These are phyloP conservation scores for Eriosoma lanigerum DNA, from an alignment of 1,140 invertebrate genomes.

Conservation along the genomic window DNA sequence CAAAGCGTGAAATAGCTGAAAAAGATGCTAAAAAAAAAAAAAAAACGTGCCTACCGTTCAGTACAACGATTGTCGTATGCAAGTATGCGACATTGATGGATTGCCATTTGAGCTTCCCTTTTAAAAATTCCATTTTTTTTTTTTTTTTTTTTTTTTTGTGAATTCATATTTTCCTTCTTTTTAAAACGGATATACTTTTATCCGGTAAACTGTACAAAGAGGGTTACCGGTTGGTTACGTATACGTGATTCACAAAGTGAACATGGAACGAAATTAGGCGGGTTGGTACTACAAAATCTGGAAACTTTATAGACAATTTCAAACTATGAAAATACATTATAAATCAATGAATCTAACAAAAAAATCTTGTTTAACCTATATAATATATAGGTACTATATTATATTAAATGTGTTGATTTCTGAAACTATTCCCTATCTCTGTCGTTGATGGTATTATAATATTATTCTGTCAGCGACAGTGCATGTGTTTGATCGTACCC, in stretches of 20 bases:
- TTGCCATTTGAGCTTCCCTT: constrained; percentile 31
- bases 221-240: background rate
- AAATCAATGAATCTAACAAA: background rate
- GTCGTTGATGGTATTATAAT: no score
- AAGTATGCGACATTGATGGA: constrained; percentile 12
- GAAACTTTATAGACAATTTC: constrained; percentile 1
- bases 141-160: background rate
- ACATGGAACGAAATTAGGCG: background rate
- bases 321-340: background rate
- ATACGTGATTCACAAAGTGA: constrained; percentile 20
- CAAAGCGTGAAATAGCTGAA: constrained; percentile 37
- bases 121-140: constrained; percentile 14
- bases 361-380: no score
- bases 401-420: no score
- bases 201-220: constrained; percentile 28
- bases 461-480: no score
- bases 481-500: no score
- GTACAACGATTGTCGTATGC: constrained; percentile 36
- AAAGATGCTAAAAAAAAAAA: constrained; percentile 38
- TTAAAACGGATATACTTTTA: constrained; percentile 40
- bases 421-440: no score
- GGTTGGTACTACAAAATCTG: background rate
- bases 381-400: no score
- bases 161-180: constrained; percentile 29
- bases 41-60: constrained; percentile 14